phyloP scores from a whole-genome alignment of 2,888 invertebrate species.

The Steinernema hermaphroditum region DNA sequence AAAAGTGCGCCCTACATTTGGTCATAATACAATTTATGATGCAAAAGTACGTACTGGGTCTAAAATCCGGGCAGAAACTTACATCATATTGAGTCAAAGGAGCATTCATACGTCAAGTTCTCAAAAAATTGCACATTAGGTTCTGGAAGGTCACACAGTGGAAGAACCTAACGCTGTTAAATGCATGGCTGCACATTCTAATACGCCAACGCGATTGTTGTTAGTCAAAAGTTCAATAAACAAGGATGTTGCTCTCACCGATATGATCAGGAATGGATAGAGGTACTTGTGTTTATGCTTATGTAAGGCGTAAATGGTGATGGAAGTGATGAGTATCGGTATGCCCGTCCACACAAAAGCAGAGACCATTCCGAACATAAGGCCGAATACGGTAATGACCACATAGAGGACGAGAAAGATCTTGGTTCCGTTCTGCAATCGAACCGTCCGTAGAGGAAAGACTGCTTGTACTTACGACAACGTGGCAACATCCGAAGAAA shows the following conservation, averaged over 20 bases:
- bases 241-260: conserved; percentile 40
- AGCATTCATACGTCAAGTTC: no score
- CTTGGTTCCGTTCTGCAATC: conserved; percentile 58
- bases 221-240: no score
- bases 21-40: not conserved
- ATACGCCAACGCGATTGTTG: no score
- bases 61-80: no score
- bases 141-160: no score
- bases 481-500: conserved; percentile 57
- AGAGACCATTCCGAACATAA: conserved; percentile 60
- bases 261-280: conserved; percentile 62
- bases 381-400: conserved; percentile 50
- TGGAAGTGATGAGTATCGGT: conserved; percentile 54
- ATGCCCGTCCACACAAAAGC: conserved; percentile 51
- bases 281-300: conserved; percentile 60
- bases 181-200: no score
- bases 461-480: conserved; percentile 50
- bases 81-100: no score
- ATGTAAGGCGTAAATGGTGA: conserved; percentile 54
- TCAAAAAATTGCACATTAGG: no score
- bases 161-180: no score
- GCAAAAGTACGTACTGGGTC: not conserved
- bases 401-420: conserved; percentile 58
- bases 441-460: conserved; percentile 21
- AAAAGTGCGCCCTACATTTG: no score